A percentile compares a stretch with the other conserved stretches of the same genome.
Conservation (phyloP, 1,140 invertebrate genomes). For the Ruditapes philippinarum region DNA sequence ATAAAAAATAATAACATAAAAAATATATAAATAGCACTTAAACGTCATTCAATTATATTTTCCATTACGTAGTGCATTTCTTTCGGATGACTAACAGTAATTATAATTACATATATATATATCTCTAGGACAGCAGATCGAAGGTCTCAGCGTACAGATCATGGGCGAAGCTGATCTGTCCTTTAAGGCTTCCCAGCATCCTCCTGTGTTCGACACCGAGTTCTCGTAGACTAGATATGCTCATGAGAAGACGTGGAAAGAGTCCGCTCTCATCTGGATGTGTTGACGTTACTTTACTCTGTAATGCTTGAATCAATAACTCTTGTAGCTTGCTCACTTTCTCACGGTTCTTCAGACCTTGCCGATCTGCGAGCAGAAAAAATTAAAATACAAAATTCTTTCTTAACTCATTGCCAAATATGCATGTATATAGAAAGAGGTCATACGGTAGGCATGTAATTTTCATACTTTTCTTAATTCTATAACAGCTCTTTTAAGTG, state of each 20-base stretch:
- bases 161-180: slow-evolving; percentile 83
- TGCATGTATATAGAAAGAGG: no score
- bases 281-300: slow-evolving; percentile 78
- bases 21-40: no score
- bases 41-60: no score
- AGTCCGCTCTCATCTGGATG: slow-evolving; percentile 84
- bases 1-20: no score
- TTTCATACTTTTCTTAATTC: no score
- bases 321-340: slow-evolving; percentile 85
- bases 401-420: no score
- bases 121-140: slow-evolving; percentile 76
- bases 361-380: slow-evolving; percentile 85
- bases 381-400: no score
- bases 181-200: slow-evolving; percentile 83
- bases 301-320: slow-evolving; percentile 83
- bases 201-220: slow-evolving; percentile 84
- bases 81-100: no score
- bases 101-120: no score
- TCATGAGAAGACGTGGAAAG: slow-evolving; percentile 85
- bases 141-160: slow-evolving; percentile 85
- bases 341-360: slow-evolving; percentile 83
- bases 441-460: no score
- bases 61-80: no score
- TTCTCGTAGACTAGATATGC: slow-evolving; percentile 85
- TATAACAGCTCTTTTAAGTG: no score